Percentiles rank a stretch among this genome's conserved stretches.
These are phyloP conservation scores for Pempheris klunzingeri DNA, from an alignment of 2,797 vertebrate genomes.

Conservation along the genomic window DNA sequence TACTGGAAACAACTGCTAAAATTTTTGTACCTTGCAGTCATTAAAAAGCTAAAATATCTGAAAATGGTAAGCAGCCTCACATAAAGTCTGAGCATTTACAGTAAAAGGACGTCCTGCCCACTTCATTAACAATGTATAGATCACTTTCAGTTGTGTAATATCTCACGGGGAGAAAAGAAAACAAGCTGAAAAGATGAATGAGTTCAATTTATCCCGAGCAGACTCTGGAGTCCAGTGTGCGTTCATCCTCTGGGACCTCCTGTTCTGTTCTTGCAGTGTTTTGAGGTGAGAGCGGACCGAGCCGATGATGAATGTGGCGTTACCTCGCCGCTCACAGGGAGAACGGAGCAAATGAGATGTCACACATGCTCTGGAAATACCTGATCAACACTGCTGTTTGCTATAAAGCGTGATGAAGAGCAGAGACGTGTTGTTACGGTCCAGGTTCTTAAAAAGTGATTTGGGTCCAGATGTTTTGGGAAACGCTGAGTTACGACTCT, in stretches of 20 bases:
- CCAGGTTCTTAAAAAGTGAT: background rate
- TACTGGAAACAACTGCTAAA: too few species aligned
- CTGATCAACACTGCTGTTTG: background rate
- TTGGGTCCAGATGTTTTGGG: background rate
- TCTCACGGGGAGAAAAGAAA: background rate
- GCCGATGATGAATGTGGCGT: background rate
- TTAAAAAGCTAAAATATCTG: too few species aligned
- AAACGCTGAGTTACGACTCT: background rate
- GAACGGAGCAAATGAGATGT: background rate
- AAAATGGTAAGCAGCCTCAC: too few species aligned
- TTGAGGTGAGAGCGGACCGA: background rate
- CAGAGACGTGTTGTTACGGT: too few species aligned
- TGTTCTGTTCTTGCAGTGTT: background rate
- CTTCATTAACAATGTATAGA: background rate
- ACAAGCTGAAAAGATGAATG: background rate
- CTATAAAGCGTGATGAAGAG: background rate
- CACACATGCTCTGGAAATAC: background rate
- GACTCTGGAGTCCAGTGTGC: background rate
- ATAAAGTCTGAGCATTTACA: background rate
- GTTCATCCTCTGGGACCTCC: background rate
- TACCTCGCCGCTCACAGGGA: background rate
- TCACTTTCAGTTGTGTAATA: background rate
- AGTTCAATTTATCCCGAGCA: background rate
- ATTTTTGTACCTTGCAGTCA: too few species aligned
- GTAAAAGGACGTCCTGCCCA: background rate